These are phyloP conservation scores for Andrena fulva DNA, from an alignment of 2,888 invertebrate species.

Conservation along the genomic window DNA sequence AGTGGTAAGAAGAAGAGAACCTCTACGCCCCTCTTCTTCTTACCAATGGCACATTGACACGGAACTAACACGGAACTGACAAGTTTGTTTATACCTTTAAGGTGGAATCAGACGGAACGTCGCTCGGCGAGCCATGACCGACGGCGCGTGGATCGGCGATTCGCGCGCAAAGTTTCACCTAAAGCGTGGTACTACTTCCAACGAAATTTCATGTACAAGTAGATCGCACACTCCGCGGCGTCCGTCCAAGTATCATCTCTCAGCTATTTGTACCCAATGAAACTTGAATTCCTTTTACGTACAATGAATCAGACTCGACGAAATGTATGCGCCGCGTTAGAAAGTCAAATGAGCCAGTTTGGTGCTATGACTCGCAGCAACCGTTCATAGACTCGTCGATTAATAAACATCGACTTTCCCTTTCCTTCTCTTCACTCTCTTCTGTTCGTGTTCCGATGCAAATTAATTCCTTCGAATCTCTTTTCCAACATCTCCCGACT, in stretches of 20 bases:
- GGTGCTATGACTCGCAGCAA: constrained; percentile 24
- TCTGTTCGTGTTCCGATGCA: constrained; percentile 8
- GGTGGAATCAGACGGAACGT: too few relatives aligned
- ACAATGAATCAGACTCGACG: constrained; percentile 36
- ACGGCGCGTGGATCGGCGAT: too few relatives aligned
- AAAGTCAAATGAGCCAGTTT: constrained; percentile 50
- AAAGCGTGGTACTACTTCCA: background rate
- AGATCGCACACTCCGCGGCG: too few relatives aligned
- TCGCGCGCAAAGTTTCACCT: too few relatives aligned
- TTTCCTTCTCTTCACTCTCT: constrained; percentile 21
- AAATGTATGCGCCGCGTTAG: constrained; percentile 41
- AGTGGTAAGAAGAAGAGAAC: too few relatives aligned
- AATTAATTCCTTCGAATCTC: constrained; percentile 22
- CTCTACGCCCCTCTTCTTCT: too few relatives aligned
- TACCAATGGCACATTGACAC: too few relatives aligned
- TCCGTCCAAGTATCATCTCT: background rate
- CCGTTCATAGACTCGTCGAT: constrained; percentile 31
- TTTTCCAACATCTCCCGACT: background rate
- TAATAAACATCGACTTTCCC: constrained; percentile 47
- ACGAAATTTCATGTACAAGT: background rate
- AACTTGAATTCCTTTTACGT: constrained; percentile 19
- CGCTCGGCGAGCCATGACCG: too few relatives aligned
- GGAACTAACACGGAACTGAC: too few relatives aligned
- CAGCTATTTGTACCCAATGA: constrained; percentile 1
- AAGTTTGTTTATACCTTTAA: too few relatives aligned